These are phyloP conservation scores for Muscicapa adusta DNA, from an alignment of 2,113 vertebrate genomes.

Conservation along the genomic window DNA sequence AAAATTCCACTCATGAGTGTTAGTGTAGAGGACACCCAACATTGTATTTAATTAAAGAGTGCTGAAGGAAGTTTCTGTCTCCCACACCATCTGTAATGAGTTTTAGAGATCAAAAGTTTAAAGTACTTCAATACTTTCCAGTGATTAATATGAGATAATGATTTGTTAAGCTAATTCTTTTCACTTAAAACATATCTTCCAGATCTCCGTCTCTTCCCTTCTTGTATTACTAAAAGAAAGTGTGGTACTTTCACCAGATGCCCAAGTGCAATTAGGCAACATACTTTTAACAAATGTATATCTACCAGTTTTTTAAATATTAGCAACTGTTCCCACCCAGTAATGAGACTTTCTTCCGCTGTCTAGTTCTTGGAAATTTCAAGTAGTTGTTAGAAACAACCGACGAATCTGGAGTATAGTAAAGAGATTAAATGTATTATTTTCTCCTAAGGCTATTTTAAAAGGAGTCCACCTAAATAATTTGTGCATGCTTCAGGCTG, in stretches of 20 bases:
- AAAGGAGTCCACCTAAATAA: background rate
- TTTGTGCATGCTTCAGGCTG: background rate
- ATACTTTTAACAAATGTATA: background rate
- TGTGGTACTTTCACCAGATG: background rate
- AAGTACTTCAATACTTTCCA: background rate
- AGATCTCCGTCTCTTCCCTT: background rate
- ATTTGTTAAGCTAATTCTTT: conserved; percentile 10
- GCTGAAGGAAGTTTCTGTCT: background rate
- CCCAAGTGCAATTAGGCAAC: background rate
- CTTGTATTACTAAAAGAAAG: background rate
- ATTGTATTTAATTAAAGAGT: background rate
- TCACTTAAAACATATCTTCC: background rate
- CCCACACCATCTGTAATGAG: background rate
- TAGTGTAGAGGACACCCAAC: background rate
- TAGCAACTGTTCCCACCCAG: background rate
- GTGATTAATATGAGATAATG: background rate
- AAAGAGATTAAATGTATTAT: background rate
- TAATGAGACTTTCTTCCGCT: background rate
- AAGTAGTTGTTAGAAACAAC: background rate
- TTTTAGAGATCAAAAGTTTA: background rate
- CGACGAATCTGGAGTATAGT: background rate
- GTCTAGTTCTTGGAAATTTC: background rate
- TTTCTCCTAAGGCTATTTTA: background rate
- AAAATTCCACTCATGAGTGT: background rate
- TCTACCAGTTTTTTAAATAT: background rate